Base-by-base conservation (phyloP, 2,888 invertebrate genomes). In the Tortricodes alternella region DNA sequence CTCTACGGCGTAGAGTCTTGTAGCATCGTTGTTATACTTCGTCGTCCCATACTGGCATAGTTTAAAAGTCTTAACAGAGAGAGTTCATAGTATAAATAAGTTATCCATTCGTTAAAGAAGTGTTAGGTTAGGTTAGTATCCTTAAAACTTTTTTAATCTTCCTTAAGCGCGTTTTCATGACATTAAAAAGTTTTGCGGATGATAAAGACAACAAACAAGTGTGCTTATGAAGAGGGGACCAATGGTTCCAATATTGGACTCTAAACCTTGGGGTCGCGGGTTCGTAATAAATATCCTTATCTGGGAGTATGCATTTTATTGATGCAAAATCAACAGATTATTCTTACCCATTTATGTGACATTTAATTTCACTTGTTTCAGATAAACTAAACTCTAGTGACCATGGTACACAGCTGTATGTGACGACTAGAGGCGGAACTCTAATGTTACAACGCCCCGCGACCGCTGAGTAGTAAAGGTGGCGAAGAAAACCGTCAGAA, bases 401-500 rank as follows among this genome's bases (percentile, higher is more conserved):
- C 34, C 16, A 13, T 24, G 38, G 27, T 23, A 11, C 15, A 8
- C 11, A 16, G 18, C 34, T 2, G 11, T 23, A 19, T 32, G 38
- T 53, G 53, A 21, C 29, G 21, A 19, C 27, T 32, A 9, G 18
- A 32, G 16, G 38, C n/a, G 43, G 21, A 8, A 18, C 21, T 55
- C 48, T 44, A 39, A 46, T 59, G 59, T 48, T 51, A 56, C 61
- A 44, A 61, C 61, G 59, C 50, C 24, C 39, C 37, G 21, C 38
- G 38, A n/a, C 18, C 21, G 24, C 18, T 27, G 9, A 38, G 56
- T 56, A 62, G 64, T 66, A 64, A 60, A 60, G 63, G 57, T 60
- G 46, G 60, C 62, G 60, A 64, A 68, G 61, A 65, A 67, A 61
- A 63, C 37, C 43, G 61, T 61, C 70, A 83, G 71, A 59, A 89